phyloP scores from a whole-genome alignment of 1,140 invertebrate genomes.

The Megathymus violae region DNA sequence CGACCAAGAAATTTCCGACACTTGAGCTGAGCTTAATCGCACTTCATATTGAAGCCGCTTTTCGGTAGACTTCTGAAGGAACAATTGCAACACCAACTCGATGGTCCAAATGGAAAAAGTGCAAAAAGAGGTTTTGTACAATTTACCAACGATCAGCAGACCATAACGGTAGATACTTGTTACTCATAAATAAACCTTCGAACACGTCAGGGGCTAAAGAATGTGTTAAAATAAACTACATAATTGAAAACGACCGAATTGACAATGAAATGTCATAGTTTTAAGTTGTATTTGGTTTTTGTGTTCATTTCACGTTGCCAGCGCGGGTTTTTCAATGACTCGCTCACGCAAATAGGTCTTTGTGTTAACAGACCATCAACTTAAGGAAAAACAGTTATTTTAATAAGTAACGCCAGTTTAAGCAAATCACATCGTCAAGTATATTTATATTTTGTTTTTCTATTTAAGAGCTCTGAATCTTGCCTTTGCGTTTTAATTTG shows the following conservation, averaged over 20 bases:
- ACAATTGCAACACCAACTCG: no score
- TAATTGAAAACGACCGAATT: constrained; percentile 4
- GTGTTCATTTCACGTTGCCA: not conserved
- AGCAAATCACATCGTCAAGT: no score
- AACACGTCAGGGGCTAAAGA: constrained; percentile 3
- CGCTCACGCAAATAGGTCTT: not conserved
- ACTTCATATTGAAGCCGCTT: no score
- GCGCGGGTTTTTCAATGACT: not conserved
- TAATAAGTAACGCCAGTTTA: not conserved
- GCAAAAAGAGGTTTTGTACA: no score
- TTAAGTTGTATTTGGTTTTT: not conserved
- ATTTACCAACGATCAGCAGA: not conserved
- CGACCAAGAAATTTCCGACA: no score
- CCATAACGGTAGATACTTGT: not conserved
- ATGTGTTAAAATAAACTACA: constrained; percentile 10
- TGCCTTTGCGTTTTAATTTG: not conserved
- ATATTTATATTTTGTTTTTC: no score
- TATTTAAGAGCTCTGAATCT: not conserved
- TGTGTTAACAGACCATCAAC: not conserved
- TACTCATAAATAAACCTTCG: no score
- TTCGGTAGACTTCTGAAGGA: no score
- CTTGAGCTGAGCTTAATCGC: no score
- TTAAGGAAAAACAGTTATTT: not conserved
- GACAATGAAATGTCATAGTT: not conserved
- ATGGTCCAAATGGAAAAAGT: no score